Evolutionary conservation across 2,797 vertebrate genomes (phyloP), one percentile per base, ranked within the genome.

Genomic region (Lepilemur septentrionalis): DNA sequence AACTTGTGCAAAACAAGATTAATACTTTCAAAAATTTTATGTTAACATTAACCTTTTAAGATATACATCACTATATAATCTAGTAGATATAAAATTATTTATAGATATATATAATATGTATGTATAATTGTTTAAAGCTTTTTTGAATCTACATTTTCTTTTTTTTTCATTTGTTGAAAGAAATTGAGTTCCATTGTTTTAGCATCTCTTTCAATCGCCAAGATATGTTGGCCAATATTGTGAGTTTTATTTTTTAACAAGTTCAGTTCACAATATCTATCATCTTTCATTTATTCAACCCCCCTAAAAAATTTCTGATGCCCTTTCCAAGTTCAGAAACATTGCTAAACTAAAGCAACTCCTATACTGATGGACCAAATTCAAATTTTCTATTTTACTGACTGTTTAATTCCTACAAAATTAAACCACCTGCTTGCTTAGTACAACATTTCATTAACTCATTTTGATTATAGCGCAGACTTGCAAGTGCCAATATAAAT

Each of bases 361-460:
- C 75, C 7, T 72, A 30, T 3, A 35, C 38, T 84, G 28, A 72
- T 72, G 38, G 22, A 76, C 15, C 30, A 78, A 48, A 61, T 67
- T 91, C 55, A 93, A 65, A 84, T 79, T 96, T 38, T 67, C 32
- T 57, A 38, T 88, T 78, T 84, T 91, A 80, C 32, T 69, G 32
- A 91, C 43, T 78, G n/a, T 15, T 87, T 80, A 88, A 79, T 75
- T 59, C 13, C 50, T 59, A n/a, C 22, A 95, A 88, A 91, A 95
- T 88, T 75, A 93, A 91, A 59, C 46, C 67, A 95, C 43, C 41
- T 94, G 89, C 52, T 92, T 69, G 75, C 41, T 88, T 67, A 63
- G 30, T 48, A 57, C 15, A 96, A 84, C 32, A 85, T 82, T 92
- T 46, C 46, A 83, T 90, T 85, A 85, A 90, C 15, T 96, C 38